Percentiles rank a stretch among this genome's conserved stretches.
These are phyloP conservation scores for Sogatella furcifera DNA, from an alignment of 1,140 invertebrate genomes.

Conservation along the genomic window DNA sequence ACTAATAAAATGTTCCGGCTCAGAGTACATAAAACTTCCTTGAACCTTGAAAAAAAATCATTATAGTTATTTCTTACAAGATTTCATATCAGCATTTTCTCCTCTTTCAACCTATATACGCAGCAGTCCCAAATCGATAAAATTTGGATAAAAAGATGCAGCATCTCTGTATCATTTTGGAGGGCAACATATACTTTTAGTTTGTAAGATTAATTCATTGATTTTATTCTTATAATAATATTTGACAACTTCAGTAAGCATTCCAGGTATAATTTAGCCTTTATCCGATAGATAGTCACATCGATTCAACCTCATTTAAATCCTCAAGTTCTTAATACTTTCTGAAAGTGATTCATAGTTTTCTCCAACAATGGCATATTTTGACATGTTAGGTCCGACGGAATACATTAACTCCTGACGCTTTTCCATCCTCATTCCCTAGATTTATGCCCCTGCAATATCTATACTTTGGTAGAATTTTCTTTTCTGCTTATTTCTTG, in stretches of 20 bases:
- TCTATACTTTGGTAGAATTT: background rate
- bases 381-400: background rate
- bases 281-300: background rate
- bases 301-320: background rate
- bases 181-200: background rate
- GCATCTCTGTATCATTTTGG: background rate
- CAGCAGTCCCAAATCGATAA: background rate
- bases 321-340: background rate
- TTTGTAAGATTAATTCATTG: background rate
- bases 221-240: background rate
- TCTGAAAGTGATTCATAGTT: background rate
- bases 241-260: background rate
- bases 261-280: background rate
- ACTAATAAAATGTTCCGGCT: background rate
- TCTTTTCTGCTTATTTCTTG: background rate
- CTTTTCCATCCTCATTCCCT: background rate
- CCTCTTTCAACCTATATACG: background rate
- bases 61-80: background rate
- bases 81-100: background rate
- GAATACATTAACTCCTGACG: background rate
- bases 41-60: background rate
- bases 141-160: background rate
- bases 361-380: background rate
- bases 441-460: background rate
- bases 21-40: background rate